Base-by-base conservation (phyloP, 2,113 vertebrate species). In the Atractosteus spatula region DNA sequence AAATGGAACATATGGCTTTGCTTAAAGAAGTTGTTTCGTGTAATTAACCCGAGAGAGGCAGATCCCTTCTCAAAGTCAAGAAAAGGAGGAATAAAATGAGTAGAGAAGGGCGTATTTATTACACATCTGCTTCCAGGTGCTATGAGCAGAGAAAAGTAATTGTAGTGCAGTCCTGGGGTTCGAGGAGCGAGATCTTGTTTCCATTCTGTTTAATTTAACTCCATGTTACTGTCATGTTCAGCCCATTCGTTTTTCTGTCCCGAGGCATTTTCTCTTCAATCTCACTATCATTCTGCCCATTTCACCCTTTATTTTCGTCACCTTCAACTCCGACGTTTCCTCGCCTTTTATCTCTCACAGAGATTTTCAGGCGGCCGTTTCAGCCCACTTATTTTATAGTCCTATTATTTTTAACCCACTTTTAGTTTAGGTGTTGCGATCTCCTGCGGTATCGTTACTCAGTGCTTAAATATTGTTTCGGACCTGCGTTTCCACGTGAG, bases 201-300 rank as follows among this genome's bases (percentile, higher is more conserved):
- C 71, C 71, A 41, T 29, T 66, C 85, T 80, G 86, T 94, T 89
- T 96, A 95, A 96, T 95, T 87, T 91, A 89, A 87, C 87, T 84
- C 79, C 87, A 87, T 94, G 93, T 94, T 93, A 88, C 92, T 95
- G 95, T 96, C 94, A 95, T 93, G 94, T 93, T 92, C 89, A 79
- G 86, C 88, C 90, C 89, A 89, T 90, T 93, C 86, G 86, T 89
- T 90, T 29, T 89, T 89, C 83, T 90, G 89, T 94, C 92, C 85
- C 85, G 84, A 84, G 86, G 86, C 83, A 84, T 91, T 89, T 88
- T 84, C 87, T 88, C 83, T 87, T 94, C 91, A 89, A 83, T 91
- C 92, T 91, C 89, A 89, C 91, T 89, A 84, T 90, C 87, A 89
- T 89, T 92, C 91, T 88, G 89, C 91, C 89, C 80, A 90, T 92